Conservation (phyloP, 23 tunicate genomes). For the Oikopleura albicans region DNA sequence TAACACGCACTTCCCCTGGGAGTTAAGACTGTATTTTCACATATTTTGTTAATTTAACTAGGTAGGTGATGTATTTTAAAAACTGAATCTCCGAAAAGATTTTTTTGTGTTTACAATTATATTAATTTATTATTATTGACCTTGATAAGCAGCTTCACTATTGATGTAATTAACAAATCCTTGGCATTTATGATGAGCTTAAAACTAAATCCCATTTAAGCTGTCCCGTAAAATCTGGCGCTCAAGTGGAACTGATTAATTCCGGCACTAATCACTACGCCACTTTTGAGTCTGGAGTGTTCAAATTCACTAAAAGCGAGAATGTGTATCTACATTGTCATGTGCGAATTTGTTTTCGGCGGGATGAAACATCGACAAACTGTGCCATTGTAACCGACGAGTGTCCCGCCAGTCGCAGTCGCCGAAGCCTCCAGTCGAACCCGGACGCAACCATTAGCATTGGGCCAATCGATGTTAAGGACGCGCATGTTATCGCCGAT, state of each 20-base stretch:
- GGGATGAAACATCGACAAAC: background rate
- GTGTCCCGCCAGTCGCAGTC: background rate
- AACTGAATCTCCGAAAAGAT: no score
- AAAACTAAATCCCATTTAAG: no score
- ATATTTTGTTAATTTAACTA: no score
- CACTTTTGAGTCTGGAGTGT: background rate
- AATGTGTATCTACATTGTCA: background rate
- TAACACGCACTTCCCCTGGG: no score
- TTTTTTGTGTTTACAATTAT: no score
- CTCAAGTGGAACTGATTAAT: background rate
- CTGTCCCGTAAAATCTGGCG: conserved; percentile 12
- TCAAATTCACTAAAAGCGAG: background rate
- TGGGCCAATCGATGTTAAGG: background rate
- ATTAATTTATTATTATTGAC: no score
- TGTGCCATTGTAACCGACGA: background rate
- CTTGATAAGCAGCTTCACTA: no score
- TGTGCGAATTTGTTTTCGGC: background rate
- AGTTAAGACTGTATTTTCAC: no score
- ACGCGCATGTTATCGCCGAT: background rate
- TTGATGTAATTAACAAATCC: no score
- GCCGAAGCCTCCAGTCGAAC: background rate
- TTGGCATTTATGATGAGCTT: no score
- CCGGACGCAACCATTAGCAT: background rate
- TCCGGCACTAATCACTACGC: background rate
- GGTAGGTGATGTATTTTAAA: no score